Percentiles rank a stretch among this genome's conserved stretches.
phyloP scores from a whole-genome alignment of 2,113 vertebrate species.

The Colistium nudipinnis region DNA sequence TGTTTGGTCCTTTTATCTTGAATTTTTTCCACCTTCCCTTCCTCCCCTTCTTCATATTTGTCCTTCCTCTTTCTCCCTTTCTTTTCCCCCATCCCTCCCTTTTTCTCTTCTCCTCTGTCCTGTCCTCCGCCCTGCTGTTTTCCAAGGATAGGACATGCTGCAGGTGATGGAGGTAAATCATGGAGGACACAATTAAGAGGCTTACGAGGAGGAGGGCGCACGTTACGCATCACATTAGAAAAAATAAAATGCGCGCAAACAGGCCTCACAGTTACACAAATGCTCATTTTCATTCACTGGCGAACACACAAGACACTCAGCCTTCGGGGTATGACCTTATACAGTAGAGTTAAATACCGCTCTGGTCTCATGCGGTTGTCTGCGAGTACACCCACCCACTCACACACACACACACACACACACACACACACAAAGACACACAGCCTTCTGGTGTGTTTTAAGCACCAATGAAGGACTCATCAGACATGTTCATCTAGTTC shows the following conservation, averaged over 20 bases:
- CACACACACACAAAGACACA: conserved; percentile 15
- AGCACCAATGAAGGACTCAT: conserved; percentile 74
- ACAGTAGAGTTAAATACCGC: conserved; percentile 79
- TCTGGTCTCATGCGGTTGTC: conserved; percentile 69
- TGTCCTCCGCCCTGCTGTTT: conserved; percentile 26
- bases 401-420: conserved; percentile 28
- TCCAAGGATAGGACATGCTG: conserved; percentile 81
- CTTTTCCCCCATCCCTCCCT: conserved; percentile 34
- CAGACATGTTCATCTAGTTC: conserved; percentile 75
- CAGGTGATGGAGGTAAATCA: conserved; percentile 80
- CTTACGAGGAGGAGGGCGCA: conserved; percentile 71
- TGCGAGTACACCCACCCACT: conserved; percentile 8
- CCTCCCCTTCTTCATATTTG: background rate
- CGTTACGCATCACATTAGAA: conserved; percentile 63
- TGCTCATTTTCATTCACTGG: conserved; percentile 71
- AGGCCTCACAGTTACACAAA: conserved; percentile 65
- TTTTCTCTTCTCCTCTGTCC: conserved; percentile 16
- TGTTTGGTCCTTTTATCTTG: background rate
- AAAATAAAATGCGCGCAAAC: conserved; percentile 53
- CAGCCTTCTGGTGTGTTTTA: conserved; percentile 67
- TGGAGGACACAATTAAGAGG: conserved; percentile 85
- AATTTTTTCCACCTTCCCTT: background rate
- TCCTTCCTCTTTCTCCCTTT: conserved; percentile 1
- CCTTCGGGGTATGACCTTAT: conserved; percentile 79
- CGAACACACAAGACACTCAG: conserved; percentile 62